Conservation (phyloP, 2,888 invertebrate genomes). For the Torymus tubicola region DNA sequence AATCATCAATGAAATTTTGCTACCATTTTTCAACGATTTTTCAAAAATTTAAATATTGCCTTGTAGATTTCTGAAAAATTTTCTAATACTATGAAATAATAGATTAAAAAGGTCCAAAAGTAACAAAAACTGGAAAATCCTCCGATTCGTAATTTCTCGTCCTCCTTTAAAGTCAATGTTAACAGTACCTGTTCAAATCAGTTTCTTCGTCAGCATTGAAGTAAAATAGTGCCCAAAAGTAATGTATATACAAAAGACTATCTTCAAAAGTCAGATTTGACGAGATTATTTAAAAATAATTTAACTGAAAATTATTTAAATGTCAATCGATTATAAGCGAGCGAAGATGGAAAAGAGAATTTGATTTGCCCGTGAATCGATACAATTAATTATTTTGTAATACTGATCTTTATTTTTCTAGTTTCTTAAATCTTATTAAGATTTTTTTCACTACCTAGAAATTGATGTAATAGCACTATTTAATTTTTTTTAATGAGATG, state of each 20-base stretch:
- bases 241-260: constrained; percentile 46
- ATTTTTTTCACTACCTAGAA: constrained; percentile 25
- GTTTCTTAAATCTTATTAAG: constrained; percentile 23
- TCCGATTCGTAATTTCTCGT: constrained; percentile 42
- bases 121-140: constrained; percentile 31
- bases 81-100: constrained; percentile 20
- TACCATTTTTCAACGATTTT: background rate
- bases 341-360: constrained; percentile 22
- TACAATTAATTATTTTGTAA: constrained; percentile 30
- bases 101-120: background rate
- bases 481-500: constrained; percentile 29
- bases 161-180: constrained; percentile 44
- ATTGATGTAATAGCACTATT: constrained; percentile 52
- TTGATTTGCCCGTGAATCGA: constrained; percentile 37
- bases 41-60: constrained; percentile 18
- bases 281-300: constrained; percentile 17
- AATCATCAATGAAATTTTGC: constrained; percentile 22
- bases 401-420: constrained; percentile 24
- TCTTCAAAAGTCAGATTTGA: constrained; percentile 31
- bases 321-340: constrained; percentile 44
- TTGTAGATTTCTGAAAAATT: constrained; percentile 7
- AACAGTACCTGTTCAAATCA: constrained; percentile 53
- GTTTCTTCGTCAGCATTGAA: constrained; percentile 38
- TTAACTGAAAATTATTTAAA: constrained; percentile 25
- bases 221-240: constrained; percentile 35